Evolutionary conservation across 2,797 vertebrate genomes (phyloP).

Genomic region (Phoxinus dragarum): DNA sequence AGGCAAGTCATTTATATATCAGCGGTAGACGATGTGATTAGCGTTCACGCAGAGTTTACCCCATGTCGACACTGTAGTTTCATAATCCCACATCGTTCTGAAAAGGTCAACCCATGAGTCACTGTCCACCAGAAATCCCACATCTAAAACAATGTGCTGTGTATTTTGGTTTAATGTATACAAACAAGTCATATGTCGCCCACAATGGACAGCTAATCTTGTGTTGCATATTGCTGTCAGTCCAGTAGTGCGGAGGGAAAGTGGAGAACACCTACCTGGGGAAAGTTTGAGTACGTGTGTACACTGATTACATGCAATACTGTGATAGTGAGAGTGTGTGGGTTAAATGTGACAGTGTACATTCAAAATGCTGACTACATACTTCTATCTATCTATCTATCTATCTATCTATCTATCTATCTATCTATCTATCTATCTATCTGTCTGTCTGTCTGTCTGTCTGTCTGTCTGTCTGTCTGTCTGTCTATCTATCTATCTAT

Average conservation of each 20-base stretch:
- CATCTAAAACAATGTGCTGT: constrained; percentile 54
- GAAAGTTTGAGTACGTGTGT: constrained; percentile 54
- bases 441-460: too few relatives aligned
- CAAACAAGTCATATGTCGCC: constrained; percentile 58
- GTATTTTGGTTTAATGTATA: constrained; percentile 50
- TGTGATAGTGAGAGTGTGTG: constrained; percentile 35
- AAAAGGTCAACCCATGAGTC: constrained; percentile 65
- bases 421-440: too few relatives aligned
- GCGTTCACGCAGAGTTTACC: constrained; percentile 32
- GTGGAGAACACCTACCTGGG: constrained; percentile 52
- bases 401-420: neutral
- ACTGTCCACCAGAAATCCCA: constrained; percentile 54
- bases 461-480: too few relatives aligned
- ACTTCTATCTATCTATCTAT: neutral
- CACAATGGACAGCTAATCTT: constrained; percentile 49
- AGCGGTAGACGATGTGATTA: constrained; percentile 20
- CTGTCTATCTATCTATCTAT: neutral
- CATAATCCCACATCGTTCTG: constrained; percentile 54
- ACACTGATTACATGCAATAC: constrained; percentile 27
- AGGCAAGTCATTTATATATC: constrained; percentile 1
- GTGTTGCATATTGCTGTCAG: constrained; percentile 26
- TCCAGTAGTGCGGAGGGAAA: constrained; percentile 53
- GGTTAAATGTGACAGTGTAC: constrained; percentile 31
- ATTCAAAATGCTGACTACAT: constrained; percentile 26
- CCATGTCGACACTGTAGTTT: constrained; percentile 59